Conservation (phyloP, 2,888 invertebrate genomes). For the Scaptomyza tumidula region DNA sequence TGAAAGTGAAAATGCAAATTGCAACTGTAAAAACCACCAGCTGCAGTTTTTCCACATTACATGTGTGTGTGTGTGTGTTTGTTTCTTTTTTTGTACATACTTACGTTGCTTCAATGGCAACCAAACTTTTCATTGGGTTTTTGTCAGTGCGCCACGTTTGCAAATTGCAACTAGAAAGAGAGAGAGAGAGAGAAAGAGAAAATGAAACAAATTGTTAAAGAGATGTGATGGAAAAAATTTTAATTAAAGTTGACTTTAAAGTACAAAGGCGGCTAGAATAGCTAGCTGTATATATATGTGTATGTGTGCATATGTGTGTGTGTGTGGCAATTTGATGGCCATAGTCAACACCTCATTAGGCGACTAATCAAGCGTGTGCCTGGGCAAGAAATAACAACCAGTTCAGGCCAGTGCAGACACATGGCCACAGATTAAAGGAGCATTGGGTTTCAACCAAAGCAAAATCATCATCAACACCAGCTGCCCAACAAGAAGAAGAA, state of each 20-base stretch:
- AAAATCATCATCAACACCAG: conserved; percentile 52
- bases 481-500: conserved; percentile 6
- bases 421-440: conserved; percentile 53
- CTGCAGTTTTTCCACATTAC: conserved; percentile 14
- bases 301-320: conserved; percentile 16
- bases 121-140: conserved; percentile 73
- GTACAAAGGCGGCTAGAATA: conserved; percentile 8
- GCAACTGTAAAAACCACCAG: conserved; percentile 15
- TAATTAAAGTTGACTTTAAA: conserved; percentile 44
- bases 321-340: conserved; percentile 61
- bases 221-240: conserved; percentile 13
- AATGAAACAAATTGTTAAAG: conserved; percentile 22
- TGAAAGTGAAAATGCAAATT: conserved; percentile 49
- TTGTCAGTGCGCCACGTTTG: conserved; percentile 50
- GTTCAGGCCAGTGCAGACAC: conserved; percentile 46
- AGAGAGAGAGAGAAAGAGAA: conserved; percentile 10
- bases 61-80: background rate
- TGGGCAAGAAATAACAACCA: conserved; percentile 70
- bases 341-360: conserved; percentile 82
- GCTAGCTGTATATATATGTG: conserved; percentile 12
- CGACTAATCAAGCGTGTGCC: conserved; percentile 81
- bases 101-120: conserved; percentile 66
- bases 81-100: conserved; percentile 33
- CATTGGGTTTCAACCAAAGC: conserved; percentile 39
- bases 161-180: conserved; percentile 21